A percentile compares a stretch with the other conserved stretches of the same genome.
Conservation (phyloP, 2,797 vertebrate genomes). For the Mallotus villosus region DNA sequence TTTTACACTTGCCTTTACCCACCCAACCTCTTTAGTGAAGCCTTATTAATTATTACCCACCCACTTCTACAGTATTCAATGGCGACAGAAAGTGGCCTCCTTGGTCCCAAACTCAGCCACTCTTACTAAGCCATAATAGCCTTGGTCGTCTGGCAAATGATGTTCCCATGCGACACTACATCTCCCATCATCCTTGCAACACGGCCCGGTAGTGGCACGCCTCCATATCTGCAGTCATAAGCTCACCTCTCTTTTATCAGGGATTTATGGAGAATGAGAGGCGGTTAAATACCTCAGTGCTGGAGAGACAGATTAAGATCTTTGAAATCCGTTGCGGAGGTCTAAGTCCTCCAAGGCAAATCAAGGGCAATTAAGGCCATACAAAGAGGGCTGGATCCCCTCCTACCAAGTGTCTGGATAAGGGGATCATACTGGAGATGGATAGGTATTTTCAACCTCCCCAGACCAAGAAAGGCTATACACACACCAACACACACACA, state of each 20-base stretch:
- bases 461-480: too few relatives aligned
- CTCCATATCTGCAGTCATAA: slow-evolving; percentile 4
- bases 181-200: neutral
- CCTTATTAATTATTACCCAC: slow-evolving; percentile 44
- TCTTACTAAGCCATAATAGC: slow-evolving; percentile 10
- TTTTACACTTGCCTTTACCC: slow-evolving; percentile 6
- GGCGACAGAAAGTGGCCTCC: slow-evolving; percentile 30
- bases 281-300: neutral
- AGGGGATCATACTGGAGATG: neutral
- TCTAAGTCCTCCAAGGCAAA: neutral
- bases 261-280: neutral
- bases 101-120: slow-evolving; percentile 31
- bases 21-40: slow-evolving; percentile 27
- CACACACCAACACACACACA: neutral
- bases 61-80: slow-evolving; percentile 41
- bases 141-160: neutral
- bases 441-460: neutral
- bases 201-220: slow-evolving; percentile 6
- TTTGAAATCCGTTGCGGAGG: slow-evolving; percentile 11
- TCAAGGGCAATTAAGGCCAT: neutral
- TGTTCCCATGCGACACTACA: slow-evolving; percentile 6
- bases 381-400: neutral
- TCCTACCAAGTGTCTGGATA: neutral
- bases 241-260: neutral
- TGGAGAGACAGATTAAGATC: slow-evolving; percentile 15